Evolutionary conservation across 2,113 vertebrate species (phyloP).

Genomic region (Perccottus glenii): DNA sequence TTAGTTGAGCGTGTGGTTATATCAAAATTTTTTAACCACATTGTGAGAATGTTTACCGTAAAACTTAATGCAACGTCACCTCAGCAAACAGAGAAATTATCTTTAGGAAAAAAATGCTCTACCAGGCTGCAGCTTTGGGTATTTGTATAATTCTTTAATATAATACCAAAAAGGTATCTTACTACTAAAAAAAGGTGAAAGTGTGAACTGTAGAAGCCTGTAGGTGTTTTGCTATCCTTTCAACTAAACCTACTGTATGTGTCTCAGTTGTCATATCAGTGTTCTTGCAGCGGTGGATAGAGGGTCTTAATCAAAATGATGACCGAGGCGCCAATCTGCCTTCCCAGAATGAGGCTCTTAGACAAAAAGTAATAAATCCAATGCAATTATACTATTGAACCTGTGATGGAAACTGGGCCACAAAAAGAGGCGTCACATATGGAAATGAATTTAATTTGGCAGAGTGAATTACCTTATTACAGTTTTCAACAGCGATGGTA

Average conservation of each 20-base stretch:
- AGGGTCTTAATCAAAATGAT: constrained; percentile 73
- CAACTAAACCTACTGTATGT: not conserved
- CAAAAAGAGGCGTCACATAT: constrained; percentile 54
- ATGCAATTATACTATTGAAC: constrained; percentile 60
- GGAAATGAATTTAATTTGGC: constrained; percentile 67
- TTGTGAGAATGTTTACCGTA: no score
- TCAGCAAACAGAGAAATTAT: no score
- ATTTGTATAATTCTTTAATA: no score
- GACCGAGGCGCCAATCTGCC: constrained; percentile 49
- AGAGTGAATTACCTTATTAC: constrained; percentile 65
- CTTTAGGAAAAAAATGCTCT: no score
- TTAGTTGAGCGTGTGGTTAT: not conserved
- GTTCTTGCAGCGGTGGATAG: constrained; percentile 35
- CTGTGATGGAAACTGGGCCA: constrained; percentile 29
- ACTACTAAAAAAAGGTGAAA: no score
- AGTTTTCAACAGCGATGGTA: constrained; percentile 38
- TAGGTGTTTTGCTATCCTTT: no score
- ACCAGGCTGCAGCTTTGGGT: no score
- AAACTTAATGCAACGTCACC: no score
- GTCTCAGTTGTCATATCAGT: constrained; percentile 39
- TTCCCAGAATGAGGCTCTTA: constrained; percentile 53
- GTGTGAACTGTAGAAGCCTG: no score
- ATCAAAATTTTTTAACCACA: no score
- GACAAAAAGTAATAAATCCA: constrained; percentile 72
- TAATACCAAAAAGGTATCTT: no score